Evolutionary conservation across 2,797 vertebrate genomes (phyloP), one percentile per base, ranked within the genome.

Genomic region (Arctocebus calabarensis): DNA sequence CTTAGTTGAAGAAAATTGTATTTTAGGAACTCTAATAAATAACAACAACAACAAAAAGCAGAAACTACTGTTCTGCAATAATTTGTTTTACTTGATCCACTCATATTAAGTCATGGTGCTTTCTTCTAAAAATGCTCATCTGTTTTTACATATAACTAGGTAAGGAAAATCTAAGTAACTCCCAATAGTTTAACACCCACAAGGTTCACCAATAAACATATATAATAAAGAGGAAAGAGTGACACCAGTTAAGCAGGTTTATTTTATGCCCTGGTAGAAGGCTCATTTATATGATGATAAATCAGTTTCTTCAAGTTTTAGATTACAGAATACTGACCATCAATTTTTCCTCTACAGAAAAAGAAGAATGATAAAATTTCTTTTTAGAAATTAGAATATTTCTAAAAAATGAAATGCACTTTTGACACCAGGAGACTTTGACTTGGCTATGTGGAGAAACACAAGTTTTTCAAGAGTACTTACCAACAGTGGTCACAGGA

Each of bases 401-500:
- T 48, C 48, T 48, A 48, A 45, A 0, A 90, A 8, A 40, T 73
- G n/a, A 88, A 94, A 95, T 70, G 27, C 8, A 61, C 90, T 79
- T 84, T 64, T 97, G 62, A 45, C 14, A 89, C 78, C 0, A 96
- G 43, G 43, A 85, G 34, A 83, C 52, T 59, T 10, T 73, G 43
- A 79, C 7, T 78, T 73, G 62, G 48, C 45, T 82, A 89, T 29
- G 32, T 62, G 73, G 64, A 92, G 61, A 92, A 95, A 95, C 40
- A 91, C 23, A 68, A 48, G 68, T 77, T 55, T 55, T 94, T 93
- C 52, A 93, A 94, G 92, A 81, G 29, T 97, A 99, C 99, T 99
- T 98, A 99, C 99, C 99, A 48, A 99, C 99, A 97, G 99, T 98
- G 90, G 99, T 99, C 96, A 99, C 99, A 84, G 99, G 99, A 97